These are phyloP conservation scores for Meta bourneti DNA, from an alignment of 2,888 invertebrate genomes.

Conservation along the genomic window DNA sequence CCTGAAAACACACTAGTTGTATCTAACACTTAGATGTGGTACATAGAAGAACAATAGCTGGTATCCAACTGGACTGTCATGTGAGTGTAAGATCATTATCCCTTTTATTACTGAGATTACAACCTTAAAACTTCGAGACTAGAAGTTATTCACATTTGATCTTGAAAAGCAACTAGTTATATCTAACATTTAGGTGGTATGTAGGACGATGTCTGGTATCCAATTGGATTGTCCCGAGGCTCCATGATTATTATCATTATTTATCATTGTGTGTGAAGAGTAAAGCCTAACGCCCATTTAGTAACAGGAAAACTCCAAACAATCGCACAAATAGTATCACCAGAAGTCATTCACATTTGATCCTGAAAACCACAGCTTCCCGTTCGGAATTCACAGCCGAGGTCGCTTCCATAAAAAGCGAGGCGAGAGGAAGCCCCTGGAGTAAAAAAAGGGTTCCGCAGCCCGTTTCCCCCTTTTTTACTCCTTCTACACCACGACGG, in stretches of 20 bases:
- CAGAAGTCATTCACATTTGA: constrained; percentile 66
- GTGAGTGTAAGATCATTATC: too few species aligned
- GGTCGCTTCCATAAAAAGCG: constrained; percentile 56
- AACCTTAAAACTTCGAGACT: neutral
- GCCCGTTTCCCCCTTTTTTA: constrained; percentile 58
- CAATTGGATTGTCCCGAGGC: too few species aligned
- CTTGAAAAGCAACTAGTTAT: neutral
- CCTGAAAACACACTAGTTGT: constrained; percentile 16
- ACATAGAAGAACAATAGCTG: too few species aligned
- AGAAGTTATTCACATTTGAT: neutral
- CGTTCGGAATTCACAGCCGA: constrained; percentile 30
- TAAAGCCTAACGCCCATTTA: neutral
- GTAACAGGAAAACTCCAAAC: neutral
- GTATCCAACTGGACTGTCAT: too few species aligned
- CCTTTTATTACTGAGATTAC: too few species aligned
- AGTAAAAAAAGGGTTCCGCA: constrained; percentile 53
- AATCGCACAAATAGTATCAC: neutral
- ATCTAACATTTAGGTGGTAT: neutral
- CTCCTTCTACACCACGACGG: constrained; percentile 58
- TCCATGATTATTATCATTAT: too few species aligned
- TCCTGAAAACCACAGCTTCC: constrained; percentile 44
- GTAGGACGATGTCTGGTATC: neutral
- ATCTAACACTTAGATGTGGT: too few species aligned
- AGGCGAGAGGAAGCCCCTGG: constrained; percentile 46
- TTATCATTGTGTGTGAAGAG: too few species aligned